Percentiles rank a stretch among this genome's conserved stretches.
Conservation (phyloP, 2,888 invertebrate species). For the Halictus ligatus region DNA sequence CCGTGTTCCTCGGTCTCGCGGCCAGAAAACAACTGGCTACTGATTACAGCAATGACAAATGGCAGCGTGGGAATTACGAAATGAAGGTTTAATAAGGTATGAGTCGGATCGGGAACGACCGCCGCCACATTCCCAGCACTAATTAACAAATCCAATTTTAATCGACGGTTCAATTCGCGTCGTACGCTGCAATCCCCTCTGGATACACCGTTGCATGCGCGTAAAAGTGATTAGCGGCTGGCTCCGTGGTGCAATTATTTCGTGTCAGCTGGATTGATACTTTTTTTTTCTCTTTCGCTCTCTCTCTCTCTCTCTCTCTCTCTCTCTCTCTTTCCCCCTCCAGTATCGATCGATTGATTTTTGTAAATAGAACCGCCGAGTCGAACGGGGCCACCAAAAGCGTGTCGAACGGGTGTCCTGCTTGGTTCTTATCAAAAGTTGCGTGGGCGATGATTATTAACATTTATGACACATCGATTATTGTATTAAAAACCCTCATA, state of each 20-base stretch:
- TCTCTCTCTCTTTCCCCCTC: neutral
- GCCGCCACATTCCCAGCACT: conserved; percentile 70
- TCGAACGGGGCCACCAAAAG: neutral
- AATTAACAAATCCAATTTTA: conserved; percentile 83
- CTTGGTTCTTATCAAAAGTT: neutral
- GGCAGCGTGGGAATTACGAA: conserved; percentile 76
- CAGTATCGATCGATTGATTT: conserved; percentile 21
- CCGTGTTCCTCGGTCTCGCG: conserved; percentile 18
- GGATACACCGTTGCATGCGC: conserved; percentile 65
- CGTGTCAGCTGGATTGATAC: conserved; percentile 43
- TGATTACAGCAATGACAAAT: conserved; percentile 73
- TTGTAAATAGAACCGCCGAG: conserved; percentile 8
- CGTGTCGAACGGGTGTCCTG: neutral
- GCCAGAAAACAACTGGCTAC: conserved; percentile 55
- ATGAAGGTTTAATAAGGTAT: conserved; percentile 81
- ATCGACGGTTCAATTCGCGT: conserved; percentile 77
- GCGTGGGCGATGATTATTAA: neutral
- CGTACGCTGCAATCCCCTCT: conserved; percentile 43
- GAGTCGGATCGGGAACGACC: conserved; percentile 65
- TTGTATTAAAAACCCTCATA: neutral
- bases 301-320: conserved; percentile 1
- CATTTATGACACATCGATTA: neutral
- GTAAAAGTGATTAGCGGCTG: conserved; percentile 75
- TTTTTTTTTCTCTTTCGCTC: neutral
- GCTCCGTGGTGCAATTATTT: conserved; percentile 75